Base-by-base conservation (phyloP, 2,888 invertebrate genomes). In the Sarcophaga subvicina region DNA sequence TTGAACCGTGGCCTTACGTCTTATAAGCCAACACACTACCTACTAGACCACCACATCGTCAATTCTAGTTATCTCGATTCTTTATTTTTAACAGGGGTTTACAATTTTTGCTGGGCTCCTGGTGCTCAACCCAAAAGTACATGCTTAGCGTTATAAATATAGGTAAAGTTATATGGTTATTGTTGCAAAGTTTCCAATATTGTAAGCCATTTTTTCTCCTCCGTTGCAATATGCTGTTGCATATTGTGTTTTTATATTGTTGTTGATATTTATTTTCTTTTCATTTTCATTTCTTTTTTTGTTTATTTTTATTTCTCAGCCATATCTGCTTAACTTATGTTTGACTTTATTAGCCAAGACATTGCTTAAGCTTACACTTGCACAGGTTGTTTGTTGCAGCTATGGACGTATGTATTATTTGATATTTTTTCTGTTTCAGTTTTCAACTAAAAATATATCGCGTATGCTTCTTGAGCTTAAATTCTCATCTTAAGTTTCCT, bases 281-380 rank as follows among this genome's bases (percentile, higher is more conserved):
- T 17, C 76, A 17, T 63, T 47, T 62, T 63, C 62, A 25, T 27
- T 37, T 6, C 8, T 37, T 37, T 37, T 37, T 37, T 2, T 8
- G 3, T 37, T 81, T 81, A 70, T 80, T 75, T 75, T 76, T 47
- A 17, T 79, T 64, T 64, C 73, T 45, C 60, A 49, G 67, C 76
- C 71, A 62, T 71, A 49, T 84, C 79, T 77, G 63, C 78, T 83
- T 85, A 88, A 89, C 83, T 89, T 88, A 87, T 88, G 86, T 85
- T 88, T 80, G 88, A 88, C 88, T 88, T 89, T 89, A 89, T 89
- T 88, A 89, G 88, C 83, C 82, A 80, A 75, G 84, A 88, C 88
- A 84, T 49, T 87, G 80, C 69, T 87, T 87, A 87, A 84, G 84
- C 87, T 82, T 87, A 66, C 84, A 81, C 81, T 87, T 81, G 76